These are phyloP conservation scores for Sceloporus undulatus DNA, from an alignment of 2,113 vertebrate genomes.

Conservation along the genomic window DNA sequence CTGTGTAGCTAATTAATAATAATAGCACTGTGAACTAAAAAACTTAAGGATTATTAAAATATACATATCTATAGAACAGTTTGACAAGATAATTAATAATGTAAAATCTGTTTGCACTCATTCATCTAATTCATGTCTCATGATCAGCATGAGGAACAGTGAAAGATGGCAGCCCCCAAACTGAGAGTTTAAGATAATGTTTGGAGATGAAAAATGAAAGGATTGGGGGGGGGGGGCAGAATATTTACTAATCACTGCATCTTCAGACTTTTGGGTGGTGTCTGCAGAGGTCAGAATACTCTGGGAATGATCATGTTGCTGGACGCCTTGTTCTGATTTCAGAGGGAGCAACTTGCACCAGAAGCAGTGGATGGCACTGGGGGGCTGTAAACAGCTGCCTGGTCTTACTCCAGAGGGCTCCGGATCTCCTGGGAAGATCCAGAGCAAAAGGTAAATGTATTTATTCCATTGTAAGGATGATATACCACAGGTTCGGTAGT, in stretches of 20 bases:
- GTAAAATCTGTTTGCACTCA: constrained; percentile 70
- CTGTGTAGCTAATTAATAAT: constrained; percentile 11
- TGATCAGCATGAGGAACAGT: constrained; percentile 70
- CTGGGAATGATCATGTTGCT: no score
- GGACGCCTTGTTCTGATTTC: no score
- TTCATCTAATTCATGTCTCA: constrained; percentile 74
- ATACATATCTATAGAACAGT: constrained; percentile 64
- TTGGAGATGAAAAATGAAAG: background rate
- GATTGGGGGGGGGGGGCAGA: constrained; percentile 48
- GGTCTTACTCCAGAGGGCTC: no score
- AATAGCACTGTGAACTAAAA: constrained; percentile 56
- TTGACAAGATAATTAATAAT: constrained; percentile 72
- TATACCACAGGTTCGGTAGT: no score
- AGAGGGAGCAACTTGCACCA: no score
- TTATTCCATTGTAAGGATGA: no score
- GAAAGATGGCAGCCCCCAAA: constrained; percentile 65
- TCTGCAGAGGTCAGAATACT: no score
- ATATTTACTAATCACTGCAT: constrained; percentile 9
- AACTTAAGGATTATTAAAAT: constrained; percentile 74
- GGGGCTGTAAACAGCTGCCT: no score
- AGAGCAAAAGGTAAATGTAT: no score
- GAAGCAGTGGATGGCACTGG: no score
- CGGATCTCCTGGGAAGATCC: no score
- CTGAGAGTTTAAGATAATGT: constrained; percentile 48
- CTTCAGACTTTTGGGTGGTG: background rate